These are phyloP conservation scores for Micromesistius poutassou DNA, from an alignment of 2,797 vertebrate species.

Conservation along the genomic window DNA sequence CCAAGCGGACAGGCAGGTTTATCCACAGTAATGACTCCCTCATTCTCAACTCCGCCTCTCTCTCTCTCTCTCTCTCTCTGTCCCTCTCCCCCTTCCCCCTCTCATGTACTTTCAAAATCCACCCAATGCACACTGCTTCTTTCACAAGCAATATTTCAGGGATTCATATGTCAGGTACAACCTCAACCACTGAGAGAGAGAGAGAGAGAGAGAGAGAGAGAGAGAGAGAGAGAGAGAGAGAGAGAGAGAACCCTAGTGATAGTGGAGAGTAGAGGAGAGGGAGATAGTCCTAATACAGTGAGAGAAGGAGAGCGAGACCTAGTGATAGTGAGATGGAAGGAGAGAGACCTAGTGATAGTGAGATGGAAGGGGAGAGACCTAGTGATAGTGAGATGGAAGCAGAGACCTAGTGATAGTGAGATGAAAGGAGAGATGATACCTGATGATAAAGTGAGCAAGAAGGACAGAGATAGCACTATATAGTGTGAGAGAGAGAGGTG, in stretches of 20 bases:
- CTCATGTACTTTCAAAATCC: background rate
- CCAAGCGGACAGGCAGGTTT: slow-evolving; percentile 71
- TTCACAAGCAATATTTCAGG: slow-evolving; percentile 14
- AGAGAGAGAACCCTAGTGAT: too few relatives aligned
- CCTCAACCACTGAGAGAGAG: background rate
- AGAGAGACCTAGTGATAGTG: background rate
- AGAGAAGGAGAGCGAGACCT: background rate
- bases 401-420: background rate
- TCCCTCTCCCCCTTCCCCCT: slow-evolving; percentile 42
- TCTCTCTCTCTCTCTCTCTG: slow-evolving; percentile 48
- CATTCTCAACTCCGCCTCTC: slow-evolving; percentile 61
- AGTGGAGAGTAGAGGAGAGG: too few relatives aligned
- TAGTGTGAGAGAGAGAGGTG: background rate
- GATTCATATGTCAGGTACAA: slow-evolving; percentile 32
- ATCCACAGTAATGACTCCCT: slow-evolving; percentile 60
- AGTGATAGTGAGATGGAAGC: background rate
- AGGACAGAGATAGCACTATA: background rate
- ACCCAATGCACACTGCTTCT: slow-evolving; percentile 11
- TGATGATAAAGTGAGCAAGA: background rate
- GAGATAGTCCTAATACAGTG: background rate
- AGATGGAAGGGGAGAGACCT: background rate
- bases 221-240: background rate
- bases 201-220: background rate
- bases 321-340: too few relatives aligned
- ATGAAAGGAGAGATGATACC: background rate